phyloP scores from a whole-genome alignment of 2,888 invertebrate genomes.

The Habroteleia sp. region DNA sequence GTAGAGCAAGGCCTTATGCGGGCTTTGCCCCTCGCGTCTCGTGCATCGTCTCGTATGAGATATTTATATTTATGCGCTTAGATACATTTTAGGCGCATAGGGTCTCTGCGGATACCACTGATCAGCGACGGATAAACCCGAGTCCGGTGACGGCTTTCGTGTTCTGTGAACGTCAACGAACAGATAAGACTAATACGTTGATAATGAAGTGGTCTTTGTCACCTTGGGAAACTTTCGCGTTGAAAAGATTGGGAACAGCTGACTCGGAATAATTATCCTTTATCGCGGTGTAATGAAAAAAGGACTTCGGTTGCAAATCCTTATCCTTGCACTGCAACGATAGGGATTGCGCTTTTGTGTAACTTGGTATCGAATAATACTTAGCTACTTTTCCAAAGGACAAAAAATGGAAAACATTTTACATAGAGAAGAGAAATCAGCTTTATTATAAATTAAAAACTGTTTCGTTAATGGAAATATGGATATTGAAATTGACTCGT shows the following conservation, averaged over 20 bases:
- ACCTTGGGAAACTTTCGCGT: conserved; percentile 33
- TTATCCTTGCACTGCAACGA: too few relatives aligned
- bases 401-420: too few relatives aligned
- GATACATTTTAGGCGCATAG: conserved; percentile 70
- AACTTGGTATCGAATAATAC: too few relatives aligned
- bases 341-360: too few relatives aligned
- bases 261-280: conserved; percentile 34
- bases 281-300: conserved; percentile 19
- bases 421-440: too few relatives aligned
- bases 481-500: too few relatives aligned
- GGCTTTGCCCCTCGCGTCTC: conserved; percentile 58
- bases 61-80: conserved; percentile 78
- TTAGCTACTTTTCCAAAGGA: too few relatives aligned
- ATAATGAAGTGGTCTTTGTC: conserved; percentile 67
- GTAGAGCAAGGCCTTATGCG: conserved; percentile 70
- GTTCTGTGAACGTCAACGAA: conserved; percentile 34
- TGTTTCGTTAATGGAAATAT: too few relatives aligned
- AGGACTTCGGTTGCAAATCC: conserved; percentile 5
- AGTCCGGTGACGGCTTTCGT: conserved; percentile 54
- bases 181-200: conserved; percentile 66
- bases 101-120: conserved; percentile 40
- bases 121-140: conserved; percentile 50
- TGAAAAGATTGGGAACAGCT: conserved; percentile 35
- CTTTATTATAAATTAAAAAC: too few relatives aligned
- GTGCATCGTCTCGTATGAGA: conserved; percentile 64